Base-by-base conservation (phyloP, 2,888 invertebrate genomes). In the Brachynemurus nebulosus region DNA sequence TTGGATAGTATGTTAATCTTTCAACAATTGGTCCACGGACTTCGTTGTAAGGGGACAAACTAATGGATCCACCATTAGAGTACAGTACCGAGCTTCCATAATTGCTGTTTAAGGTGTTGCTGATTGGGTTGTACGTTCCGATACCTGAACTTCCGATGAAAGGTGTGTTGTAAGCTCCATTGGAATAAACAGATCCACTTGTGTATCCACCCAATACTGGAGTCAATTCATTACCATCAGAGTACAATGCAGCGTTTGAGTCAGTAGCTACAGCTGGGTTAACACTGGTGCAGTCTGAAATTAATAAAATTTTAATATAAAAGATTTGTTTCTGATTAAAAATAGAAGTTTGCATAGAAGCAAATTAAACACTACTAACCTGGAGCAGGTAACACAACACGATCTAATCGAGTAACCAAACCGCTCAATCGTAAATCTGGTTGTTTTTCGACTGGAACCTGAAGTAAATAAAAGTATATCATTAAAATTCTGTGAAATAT, bases 391-490 rank as follows among this genome's bases (percentile, higher is more conserved):
- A 56, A 21, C 5, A 63, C 57, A 5, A 62, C 50, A 21, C 61
- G 55, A 47, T 63, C 63, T 1, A 60, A 50, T 21, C 48, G 48
- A 2, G 59, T 56, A 4, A 54, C 50, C 14, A 61, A 43, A 23
- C 55, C 57, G 8, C 46, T 46, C 12, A 55, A 40, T 12, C 44
- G 37, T 23, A 17, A 12, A 7, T 21, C 21, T 40, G 42, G 20
- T 7, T 33, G 20, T 34, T 34, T 33, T 42, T 18, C 19, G 14
- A 42, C 14, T 17, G 42, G 42, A 20, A 42, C 34, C 34, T 40
- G 4, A 40, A 40, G 27, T 25, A 39, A 9, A n/a, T 40, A 2
- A 11, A 40, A 9, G 14, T 5, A 40, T 25, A 12, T n/a, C 7
- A 2, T 23, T 38, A n/a, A 36, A 17, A 18, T 14, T 12, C 25